These are phyloP conservation scores for Perca fluviatilis DNA, from an alignment of 2,113 vertebrate genomes.

Conservation along the genomic window DNA sequence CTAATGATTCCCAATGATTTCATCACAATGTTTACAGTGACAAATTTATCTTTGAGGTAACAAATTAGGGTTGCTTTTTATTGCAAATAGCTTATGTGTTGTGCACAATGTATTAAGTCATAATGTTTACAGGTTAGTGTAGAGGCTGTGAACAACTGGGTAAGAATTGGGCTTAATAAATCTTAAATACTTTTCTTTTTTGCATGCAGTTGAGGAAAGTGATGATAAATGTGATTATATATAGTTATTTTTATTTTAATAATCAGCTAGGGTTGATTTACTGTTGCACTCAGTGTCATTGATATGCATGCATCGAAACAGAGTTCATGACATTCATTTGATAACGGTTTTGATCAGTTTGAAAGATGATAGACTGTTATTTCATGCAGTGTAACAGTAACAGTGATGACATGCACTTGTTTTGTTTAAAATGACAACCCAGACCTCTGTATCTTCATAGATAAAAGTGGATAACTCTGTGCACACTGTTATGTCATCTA, in stretches of 20 bases:
- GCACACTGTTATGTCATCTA: slow-evolving; percentile 27
- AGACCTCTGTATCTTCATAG: slow-evolving; percentile 33
- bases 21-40: not conserved
- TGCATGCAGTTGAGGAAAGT: slow-evolving; percentile 37
- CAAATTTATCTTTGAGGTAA: not conserved
- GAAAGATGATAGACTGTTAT: slow-evolving; percentile 19
- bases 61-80: slow-evolving; percentile 10
- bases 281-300: slow-evolving; percentile 16
- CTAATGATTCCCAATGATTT: not conserved
- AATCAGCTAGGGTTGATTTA: slow-evolving; percentile 32
- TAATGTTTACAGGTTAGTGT: slow-evolving; percentile 54
- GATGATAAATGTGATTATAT: slow-evolving; percentile 10
- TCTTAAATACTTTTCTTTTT: slow-evolving; percentile 4
- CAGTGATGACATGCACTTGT: slow-evolving; percentile 16
- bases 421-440: slow-evolving; percentile 41
- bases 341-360: slow-evolving; percentile 3
- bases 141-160: slow-evolving; percentile 6
- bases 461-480: slow-evolving; percentile 48
- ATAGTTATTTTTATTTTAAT: slow-evolving; percentile 1
- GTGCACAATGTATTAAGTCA: slow-evolving; percentile 4
- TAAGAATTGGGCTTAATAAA: not conserved
- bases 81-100: not conserved
- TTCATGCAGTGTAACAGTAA: slow-evolving; percentile 33
- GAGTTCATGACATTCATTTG: not conserved
- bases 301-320: slow-evolving; percentile 42